Evolutionary conservation across 2,113 vertebrate species (phyloP).

Genomic region (Bufo gargarizans): DNA sequence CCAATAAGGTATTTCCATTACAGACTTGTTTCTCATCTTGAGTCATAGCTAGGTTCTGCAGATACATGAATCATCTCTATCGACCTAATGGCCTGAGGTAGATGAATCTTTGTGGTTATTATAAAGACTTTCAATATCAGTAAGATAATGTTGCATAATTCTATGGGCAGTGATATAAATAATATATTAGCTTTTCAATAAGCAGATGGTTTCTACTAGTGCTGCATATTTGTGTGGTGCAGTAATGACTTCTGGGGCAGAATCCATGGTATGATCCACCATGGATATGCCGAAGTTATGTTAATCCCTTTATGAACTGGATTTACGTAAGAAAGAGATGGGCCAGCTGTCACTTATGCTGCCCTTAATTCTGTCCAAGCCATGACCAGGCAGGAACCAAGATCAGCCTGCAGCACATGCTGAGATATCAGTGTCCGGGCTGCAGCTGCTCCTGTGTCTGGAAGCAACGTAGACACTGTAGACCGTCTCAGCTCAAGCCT

Average conservation of each 20-base stretch:
- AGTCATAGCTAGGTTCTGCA: not conserved
- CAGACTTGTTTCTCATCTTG: not conserved
- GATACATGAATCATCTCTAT: not conserved
- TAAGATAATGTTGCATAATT: slow-evolving; percentile 4
- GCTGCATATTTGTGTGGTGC: slow-evolving; percentile 29
- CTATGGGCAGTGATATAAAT: not conserved
- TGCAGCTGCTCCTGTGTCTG: slow-evolving; percentile 58
- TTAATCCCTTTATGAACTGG: slow-evolving; percentile 69
- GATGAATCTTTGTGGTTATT: not conserved
- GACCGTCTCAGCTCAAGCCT: slow-evolving; percentile 1
- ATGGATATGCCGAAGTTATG: slow-evolving; percentile 61
- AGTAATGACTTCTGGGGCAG: not conserved
- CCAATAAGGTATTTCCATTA: slow-evolving; percentile 4
- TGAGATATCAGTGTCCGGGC: slow-evolving; percentile 59
- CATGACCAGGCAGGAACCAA: slow-evolving; percentile 46
- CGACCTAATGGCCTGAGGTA: not conserved
- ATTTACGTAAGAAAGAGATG: slow-evolving; percentile 64
- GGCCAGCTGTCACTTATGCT: slow-evolving; percentile 70
- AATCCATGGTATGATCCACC: slow-evolving; percentile 61
- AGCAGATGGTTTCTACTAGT: slow-evolving; percentile 13
- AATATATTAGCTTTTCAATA: not conserved
- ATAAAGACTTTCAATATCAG: not conserved
- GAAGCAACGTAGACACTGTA: slow-evolving; percentile 7
- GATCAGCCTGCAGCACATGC: slow-evolving; percentile 39
- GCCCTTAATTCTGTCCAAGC: slow-evolving; percentile 45